These are phyloP conservation scores for Pagetopsis macropterus DNA, from an alignment of 2,797 vertebrate species.

Conservation along the genomic window DNA sequence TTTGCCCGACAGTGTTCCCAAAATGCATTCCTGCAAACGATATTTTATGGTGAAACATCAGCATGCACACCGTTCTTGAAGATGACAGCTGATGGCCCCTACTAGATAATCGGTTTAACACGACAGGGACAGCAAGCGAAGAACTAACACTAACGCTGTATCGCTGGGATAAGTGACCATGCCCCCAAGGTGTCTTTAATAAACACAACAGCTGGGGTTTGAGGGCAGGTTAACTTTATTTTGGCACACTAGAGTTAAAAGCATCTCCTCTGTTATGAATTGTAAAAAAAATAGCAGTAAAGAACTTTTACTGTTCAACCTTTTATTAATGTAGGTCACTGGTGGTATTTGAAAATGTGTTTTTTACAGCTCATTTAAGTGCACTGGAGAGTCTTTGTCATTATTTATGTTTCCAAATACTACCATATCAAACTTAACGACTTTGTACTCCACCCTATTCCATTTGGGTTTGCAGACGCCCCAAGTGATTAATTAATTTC, in stretches of 20 bases:
- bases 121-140: conserved; percentile 47
- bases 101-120: conserved; percentile 62
- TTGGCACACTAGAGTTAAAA: conserved; percentile 30
- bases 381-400: conserved; percentile 63
- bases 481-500: conserved; percentile 81
- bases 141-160: conserved; percentile 49
- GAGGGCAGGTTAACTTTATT: conserved; percentile 40
- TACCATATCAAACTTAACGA: conserved; percentile 66
- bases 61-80: conserved; percentile 44
- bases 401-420: conserved; percentile 77
- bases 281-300: conserved; percentile 36
- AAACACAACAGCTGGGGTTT: conserved; percentile 18
- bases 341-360: conserved; percentile 62
- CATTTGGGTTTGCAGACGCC: conserved; percentile 64
- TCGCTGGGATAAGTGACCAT: conserved; percentile 34
- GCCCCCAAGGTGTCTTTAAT: conserved; percentile 39
- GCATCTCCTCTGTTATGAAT: conserved; percentile 33
- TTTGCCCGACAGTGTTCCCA: conserved; percentile 54
- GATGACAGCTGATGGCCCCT: conserved; percentile 58
- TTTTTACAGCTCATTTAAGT: conserved; percentile 65
- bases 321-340: conserved; percentile 61
- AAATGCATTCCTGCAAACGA: conserved; percentile 65
- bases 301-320: conserved; percentile 52
- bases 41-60: conserved; percentile 53
- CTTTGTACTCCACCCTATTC: conserved; percentile 61